phyloP scores from a whole-genome alignment of 2,113 vertebrate species.

The Mus musculus region GRCm39 chr13:46142001-46142500 shows the following conservation, averaged over 20 bases:
- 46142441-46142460: slow-evolving; percentile 71
- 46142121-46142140: not conserved
- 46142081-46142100: not conserved
- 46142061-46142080: not conserved
- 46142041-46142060: not conserved
- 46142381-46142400: slow-evolving; percentile 77
- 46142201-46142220: slow-evolving; percentile 50
- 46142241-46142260: slow-evolving; percentile 45
- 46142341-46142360: slow-evolving; percentile 74
- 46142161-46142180: not conserved
- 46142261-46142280: not conserved
- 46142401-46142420: slow-evolving; percentile 63
- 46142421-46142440: slow-evolving; percentile 25
- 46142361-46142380: slow-evolving; percentile 70
- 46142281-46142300: slow-evolving; percentile 55
- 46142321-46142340: slow-evolving; percentile 68
- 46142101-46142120: not conserved
- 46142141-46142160: not conserved
- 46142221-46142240: slow-evolving; percentile 48
- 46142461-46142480: slow-evolving; percentile 52
- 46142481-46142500: slow-evolving; percentile 36
- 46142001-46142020: not conserved
- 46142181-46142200: not conserved
- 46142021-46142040: no score
- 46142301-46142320: slow-evolving; percentile 53